Base-by-base conservation (phyloP, 2,888 invertebrate species). In the Rhingia rostrata region DNA sequence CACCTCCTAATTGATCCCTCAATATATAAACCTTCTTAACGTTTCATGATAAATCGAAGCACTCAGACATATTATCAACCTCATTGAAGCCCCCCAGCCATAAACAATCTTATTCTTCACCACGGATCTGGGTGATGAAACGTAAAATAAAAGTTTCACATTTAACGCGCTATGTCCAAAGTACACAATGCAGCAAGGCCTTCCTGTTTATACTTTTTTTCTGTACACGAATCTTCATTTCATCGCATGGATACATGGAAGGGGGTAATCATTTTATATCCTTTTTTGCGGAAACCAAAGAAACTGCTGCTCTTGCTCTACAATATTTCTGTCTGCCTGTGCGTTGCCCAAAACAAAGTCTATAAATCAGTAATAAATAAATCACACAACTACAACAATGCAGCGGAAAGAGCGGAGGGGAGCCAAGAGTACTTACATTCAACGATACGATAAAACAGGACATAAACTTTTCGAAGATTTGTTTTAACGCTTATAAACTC, bases 401-500 rank as follows among this genome's bases (percentile, higher is more conserved):
- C 33, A 4, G 22, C 22, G 22, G 22, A 14, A 10, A 4, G 12
- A 22, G 45, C 14, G 37, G 4, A 9, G 49, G 35, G 49, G 10
- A 9, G n/a, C 45, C 35, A 12, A 4, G 33, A 74, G 66, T 58
- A 58, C 74, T 74, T 49, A 63, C 63, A 64, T 73, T 73, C 73
- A 64, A 73, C 61, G 61, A 37, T 63, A 73, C 74, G 64, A 74
- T 74, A 66, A 58, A 74, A 66, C 47, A 74, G 64, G 66, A 74
- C 74, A 66, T 51, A 69, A 80, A 81, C 63, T 74, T 67, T 73
- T 69, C 35, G 30, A 81, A 70, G 58, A 66, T 75, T 75, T 81
- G 49, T 45, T 69, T 74, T 60, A 75, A 81, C 69, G 74, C 64
- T 74, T 81, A 77, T 51, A 70, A 63, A 80, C 73, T 69, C 56